Conservation (phyloP, 2,113 vertebrate genomes). For the Rattus rattus region DNA sequence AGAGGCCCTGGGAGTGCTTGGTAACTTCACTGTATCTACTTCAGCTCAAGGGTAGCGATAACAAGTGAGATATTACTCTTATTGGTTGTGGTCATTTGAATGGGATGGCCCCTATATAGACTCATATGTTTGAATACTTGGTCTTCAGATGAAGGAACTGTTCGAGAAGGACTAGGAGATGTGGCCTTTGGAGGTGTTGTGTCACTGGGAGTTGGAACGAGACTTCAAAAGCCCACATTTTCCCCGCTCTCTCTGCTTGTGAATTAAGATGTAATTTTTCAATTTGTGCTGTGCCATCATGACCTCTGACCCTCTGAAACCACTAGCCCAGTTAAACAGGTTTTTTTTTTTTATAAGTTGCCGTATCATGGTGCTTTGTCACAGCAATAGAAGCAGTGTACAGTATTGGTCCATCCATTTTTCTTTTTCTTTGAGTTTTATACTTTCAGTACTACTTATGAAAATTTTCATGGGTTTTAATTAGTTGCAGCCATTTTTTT, state of each 20-base stretch:
- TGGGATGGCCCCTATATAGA: background rate
- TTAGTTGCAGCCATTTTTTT: constrained; percentile 61
- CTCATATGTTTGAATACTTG: background rate
- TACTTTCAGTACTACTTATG: constrained; percentile 1
- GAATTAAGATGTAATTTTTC: background rate
- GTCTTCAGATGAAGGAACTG: background rate
- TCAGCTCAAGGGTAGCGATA: background rate
- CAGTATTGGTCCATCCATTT: background rate
- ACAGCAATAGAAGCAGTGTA: background rate
- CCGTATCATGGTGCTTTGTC: background rate
- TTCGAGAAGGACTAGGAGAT: background rate
- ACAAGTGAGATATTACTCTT: constrained; percentile 40
- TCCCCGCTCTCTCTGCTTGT: background rate
- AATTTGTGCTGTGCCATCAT: background rate
- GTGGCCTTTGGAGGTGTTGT: background rate
- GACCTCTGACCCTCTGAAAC: background rate
- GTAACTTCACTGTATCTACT: constrained; percentile 3
- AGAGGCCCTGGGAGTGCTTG: constrained; percentile 1
- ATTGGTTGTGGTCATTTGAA: background rate
- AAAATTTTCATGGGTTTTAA: background rate
- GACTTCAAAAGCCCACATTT: background rate
- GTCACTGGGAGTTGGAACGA: background rate
- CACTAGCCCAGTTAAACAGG: too few relatives aligned
- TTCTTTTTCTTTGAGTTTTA: background rate
- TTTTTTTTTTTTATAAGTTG: background rate